Conservation (phyloP, 2,888 invertebrate genomes). For the Vandiemenella viatica region DNA sequence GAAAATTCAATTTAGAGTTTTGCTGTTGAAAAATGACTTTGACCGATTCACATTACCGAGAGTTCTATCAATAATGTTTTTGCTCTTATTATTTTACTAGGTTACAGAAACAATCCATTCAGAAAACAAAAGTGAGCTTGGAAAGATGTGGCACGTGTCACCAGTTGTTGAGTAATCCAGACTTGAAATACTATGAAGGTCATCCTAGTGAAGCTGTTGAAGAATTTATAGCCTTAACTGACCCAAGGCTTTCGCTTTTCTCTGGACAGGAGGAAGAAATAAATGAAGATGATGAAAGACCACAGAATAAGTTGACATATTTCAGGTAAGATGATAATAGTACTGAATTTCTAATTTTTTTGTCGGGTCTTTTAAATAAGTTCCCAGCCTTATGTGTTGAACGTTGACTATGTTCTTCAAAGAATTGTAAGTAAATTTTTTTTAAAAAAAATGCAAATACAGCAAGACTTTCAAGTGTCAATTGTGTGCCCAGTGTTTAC, state of each 20-base stretch:
- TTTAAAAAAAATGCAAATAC: too few species aligned
- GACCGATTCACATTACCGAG: too few species aligned
- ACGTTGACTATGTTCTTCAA: too few species aligned
- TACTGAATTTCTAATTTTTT: too few species aligned
- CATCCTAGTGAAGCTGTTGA: constrained; percentile 62
- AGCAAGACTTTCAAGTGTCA: too few species aligned
- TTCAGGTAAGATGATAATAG: constrained; percentile 30
- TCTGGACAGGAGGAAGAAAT: constrained; percentile 44
- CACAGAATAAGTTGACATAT: constrained; percentile 42
- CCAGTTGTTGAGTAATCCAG: constrained; percentile 32
- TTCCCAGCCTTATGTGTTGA: too few species aligned
- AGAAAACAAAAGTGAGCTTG: neutral
- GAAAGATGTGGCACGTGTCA: constrained; percentile 34
- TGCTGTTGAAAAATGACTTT: too few species aligned
- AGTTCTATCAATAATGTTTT: neutral
- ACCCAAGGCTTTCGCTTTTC: constrained; percentile 55
- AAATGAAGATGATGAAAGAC: constrained; percentile 38
- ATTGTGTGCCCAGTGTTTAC: too few species aligned
- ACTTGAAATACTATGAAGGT: constrained; percentile 46
- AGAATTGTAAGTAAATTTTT: too few species aligned
- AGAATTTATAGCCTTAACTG: constrained; percentile 58
- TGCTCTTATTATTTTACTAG: neutral
- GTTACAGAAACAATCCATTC: neutral
- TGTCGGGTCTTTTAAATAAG: too few species aligned
- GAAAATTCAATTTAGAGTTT: too few species aligned